Conservation (phyloP, 2,113 vertebrate genomes). For the Cnemophilus loriae region DNA sequence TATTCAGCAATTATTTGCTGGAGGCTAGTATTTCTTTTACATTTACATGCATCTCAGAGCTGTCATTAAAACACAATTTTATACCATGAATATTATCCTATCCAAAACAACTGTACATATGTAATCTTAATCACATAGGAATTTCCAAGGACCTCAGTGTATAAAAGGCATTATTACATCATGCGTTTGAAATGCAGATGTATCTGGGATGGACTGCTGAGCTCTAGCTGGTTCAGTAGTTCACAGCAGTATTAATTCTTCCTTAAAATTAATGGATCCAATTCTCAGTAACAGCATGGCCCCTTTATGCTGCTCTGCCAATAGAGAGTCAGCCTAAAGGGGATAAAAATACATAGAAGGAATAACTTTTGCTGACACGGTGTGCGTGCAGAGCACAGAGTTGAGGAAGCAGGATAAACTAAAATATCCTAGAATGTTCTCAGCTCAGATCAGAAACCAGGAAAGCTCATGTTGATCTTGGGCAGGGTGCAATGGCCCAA, state of each 20-base stretch:
- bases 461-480: neutral
- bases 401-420: neutral
- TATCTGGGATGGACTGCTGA: neutral
- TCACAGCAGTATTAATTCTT: slow-evolving; percentile 14
- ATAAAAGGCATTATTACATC: slow-evolving; percentile 21
- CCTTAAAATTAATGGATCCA: neutral
- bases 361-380: neutral
- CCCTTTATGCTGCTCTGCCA: neutral
- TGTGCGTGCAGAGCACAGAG: neutral
- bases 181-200: slow-evolving; percentile 19
- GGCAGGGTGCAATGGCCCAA: neutral
- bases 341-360: neutral
- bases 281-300: neutral
- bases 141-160: neutral
- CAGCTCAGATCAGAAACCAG: neutral
- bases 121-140: neutral
- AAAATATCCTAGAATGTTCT: neutral
- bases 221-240: slow-evolving; percentile 19
- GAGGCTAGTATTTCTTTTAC: neutral
- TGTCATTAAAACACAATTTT: neutral
- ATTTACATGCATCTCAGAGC: neutral
- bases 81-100: neutral
- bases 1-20: neutral
- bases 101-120: neutral
- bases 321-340: neutral